Evolutionary conservation across 1,140 invertebrate species (phyloP).

Genomic region (Frieseomelitta varia): DNA sequence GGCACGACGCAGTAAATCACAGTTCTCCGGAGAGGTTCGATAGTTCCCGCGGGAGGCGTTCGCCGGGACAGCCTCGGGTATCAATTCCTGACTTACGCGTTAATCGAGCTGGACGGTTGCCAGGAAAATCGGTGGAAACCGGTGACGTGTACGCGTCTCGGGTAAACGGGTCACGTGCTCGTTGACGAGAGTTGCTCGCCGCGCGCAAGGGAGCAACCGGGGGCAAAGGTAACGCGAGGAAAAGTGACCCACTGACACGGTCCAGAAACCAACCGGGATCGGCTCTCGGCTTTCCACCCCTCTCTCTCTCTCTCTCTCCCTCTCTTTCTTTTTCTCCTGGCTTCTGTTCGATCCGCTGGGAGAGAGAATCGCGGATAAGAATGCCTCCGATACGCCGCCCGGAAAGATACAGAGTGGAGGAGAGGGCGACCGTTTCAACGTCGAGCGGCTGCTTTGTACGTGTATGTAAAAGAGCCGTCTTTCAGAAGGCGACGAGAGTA

Average conservation of each 20-base stretch:
- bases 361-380: not conserved
- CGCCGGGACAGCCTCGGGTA: not conserved
- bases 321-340: not conserved
- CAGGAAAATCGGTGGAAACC: constrained; percentile 30
- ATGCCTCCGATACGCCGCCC: not conserved
- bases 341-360: not conserved
- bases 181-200: not conserved
- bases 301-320: not conserved
- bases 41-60: constrained; percentile 3
- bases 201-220: not conserved
- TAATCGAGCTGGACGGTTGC: constrained; percentile 62
- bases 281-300: too few relatives aligned
- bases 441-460: not conserved
- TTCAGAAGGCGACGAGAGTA: not conserved
- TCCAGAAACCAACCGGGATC: constrained; percentile 6
- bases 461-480: not conserved
- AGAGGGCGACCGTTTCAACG: not conserved
- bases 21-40: not conserved
- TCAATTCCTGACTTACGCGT: constrained; percentile 63
- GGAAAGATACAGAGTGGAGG: not conserved
- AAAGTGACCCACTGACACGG: constrained; percentile 40
- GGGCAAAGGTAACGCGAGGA: constrained; percentile 27
- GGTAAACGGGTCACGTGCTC: constrained; percentile 26
- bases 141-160: constrained; percentile 8
- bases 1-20: constrained; percentile 20